Evolutionary conservation across 2,797 vertebrate genomes (phyloP).

Genomic region (Myotis vivesi): DNA sequence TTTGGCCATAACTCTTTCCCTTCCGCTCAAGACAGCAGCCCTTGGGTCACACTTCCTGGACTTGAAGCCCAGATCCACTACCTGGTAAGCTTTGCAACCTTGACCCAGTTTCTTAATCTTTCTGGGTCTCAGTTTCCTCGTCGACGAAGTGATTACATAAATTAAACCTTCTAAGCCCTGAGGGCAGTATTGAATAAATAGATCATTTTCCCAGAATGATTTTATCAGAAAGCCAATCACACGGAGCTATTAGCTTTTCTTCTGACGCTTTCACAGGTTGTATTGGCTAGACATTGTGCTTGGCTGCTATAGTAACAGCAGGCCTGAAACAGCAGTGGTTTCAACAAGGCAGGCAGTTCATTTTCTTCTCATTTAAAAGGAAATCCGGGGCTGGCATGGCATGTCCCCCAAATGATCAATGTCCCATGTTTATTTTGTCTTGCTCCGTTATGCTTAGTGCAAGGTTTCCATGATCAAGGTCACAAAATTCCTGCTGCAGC

Average conservation of each 20-base stretch:
- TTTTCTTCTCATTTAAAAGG: slow-evolving; percentile 9
- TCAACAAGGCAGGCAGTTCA: background rate
- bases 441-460: background rate
- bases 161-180: background rate
- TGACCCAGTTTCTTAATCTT: background rate
- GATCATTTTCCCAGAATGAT: background rate
- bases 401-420: background rate
- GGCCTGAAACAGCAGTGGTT: background rate
- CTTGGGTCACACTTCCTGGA: background rate
- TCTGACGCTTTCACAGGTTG: background rate
- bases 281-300: background rate
- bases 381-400: background rate
- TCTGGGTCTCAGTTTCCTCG: background rate
- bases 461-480: background rate
- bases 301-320: background rate
- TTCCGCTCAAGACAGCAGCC: background rate
- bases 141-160: background rate
- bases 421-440: background rate
- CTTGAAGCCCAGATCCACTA: background rate
- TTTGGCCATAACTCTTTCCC: background rate
- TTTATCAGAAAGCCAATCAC: background rate
- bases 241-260: background rate
- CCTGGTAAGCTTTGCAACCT: background rate
- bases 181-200: background rate
- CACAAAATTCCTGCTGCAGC: background rate